A percentile compares a stretch with the other conserved stretches of the same genome.
These are phyloP conservation scores for Shinisaurus crocodilurus DNA, from an alignment of 2,113 vertebrate species.

Conservation along the genomic window DNA sequence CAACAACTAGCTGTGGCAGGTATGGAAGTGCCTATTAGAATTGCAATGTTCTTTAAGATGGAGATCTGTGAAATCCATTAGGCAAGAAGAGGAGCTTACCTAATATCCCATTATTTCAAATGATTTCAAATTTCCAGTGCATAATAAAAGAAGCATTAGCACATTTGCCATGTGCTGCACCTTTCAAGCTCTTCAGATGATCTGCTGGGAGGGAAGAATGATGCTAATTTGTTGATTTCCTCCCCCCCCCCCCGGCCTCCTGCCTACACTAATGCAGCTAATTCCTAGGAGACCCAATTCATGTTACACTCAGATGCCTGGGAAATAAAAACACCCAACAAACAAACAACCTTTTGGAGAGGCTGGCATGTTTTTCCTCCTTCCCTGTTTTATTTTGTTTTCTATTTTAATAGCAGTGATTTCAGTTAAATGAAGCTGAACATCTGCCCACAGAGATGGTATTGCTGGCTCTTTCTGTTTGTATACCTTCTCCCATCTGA, in stretches of 20 bases:
- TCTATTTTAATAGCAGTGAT: slow-evolving; percentile 8
- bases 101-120: not conserved
- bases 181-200: not conserved
- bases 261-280: not conserved
- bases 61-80: not conserved
- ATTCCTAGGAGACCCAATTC: not conserved
- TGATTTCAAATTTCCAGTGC: not conserved
- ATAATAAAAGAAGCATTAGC: slow-evolving; percentile 4
- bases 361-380: not conserved
- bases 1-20: not conserved
- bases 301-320: not conserved
- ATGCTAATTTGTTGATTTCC: not conserved
- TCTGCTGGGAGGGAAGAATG: not conserved
- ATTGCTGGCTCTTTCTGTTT: not conserved
- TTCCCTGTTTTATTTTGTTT: not conserved
- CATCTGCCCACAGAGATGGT: not conserved
- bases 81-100: not conserved
- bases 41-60: fast-evolving
- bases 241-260: not conserved
- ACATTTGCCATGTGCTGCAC: not conserved
- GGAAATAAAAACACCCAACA: not conserved
- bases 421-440: slow-evolving; percentile 14
- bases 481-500: not conserved
- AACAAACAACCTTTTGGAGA: not conserved
- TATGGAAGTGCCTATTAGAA: not conserved